Percentiles rank a stretch among this genome's conserved stretches.
phyloP scores from a whole-genome alignment of 2,113 vertebrate genomes.

The Acanthochromis polyacanthus region DNA sequence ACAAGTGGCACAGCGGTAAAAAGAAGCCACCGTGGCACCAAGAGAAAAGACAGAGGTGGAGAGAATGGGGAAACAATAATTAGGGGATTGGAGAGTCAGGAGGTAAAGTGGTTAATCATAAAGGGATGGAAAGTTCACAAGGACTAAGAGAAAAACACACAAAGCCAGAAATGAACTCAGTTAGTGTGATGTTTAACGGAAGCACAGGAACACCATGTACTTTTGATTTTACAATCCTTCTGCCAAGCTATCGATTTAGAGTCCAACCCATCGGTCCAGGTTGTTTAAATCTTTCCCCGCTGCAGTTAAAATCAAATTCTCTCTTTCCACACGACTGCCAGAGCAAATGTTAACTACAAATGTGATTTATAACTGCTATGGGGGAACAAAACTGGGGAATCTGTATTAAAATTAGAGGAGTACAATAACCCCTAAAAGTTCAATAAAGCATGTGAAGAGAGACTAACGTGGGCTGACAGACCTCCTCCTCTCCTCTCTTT shows the following conservation, averaged over 20 bases:
- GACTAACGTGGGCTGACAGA: not conserved
- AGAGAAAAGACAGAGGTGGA: slow-evolving; percentile 29
- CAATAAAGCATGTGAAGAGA: not conserved
- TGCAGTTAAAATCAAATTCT: slow-evolving; percentile 3
- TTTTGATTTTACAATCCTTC: slow-evolving; percentile 20
- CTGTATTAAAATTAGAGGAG: not conserved
- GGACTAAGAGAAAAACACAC: slow-evolving; percentile 4
- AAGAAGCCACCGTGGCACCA: slow-evolving; percentile 49
- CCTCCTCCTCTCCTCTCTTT: not conserved
- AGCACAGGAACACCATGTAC: not conserved
- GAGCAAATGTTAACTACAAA: slow-evolving; percentile 11
- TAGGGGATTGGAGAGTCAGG: not conserved
- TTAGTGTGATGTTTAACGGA: not conserved
- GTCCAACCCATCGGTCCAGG: not conserved
- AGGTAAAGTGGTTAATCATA: slow-evolving; percentile 17
- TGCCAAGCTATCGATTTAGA: slow-evolving; percentile 8
- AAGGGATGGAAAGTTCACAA: slow-evolving; percentile 36
- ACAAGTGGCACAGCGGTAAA: slow-evolving; percentile 28
- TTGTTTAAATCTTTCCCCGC: slow-evolving; percentile 42
- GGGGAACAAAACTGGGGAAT: slow-evolving; percentile 21
- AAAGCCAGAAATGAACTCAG: slow-evolving; percentile 1
- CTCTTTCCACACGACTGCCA: slow-evolving; percentile 18
- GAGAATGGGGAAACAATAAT: not conserved
- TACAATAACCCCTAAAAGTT: slow-evolving; percentile 14
- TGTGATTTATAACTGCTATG: slow-evolving; percentile 17